Conservation (phyloP, 2,888 invertebrate species). For the Synergus gifuensis region DNA sequence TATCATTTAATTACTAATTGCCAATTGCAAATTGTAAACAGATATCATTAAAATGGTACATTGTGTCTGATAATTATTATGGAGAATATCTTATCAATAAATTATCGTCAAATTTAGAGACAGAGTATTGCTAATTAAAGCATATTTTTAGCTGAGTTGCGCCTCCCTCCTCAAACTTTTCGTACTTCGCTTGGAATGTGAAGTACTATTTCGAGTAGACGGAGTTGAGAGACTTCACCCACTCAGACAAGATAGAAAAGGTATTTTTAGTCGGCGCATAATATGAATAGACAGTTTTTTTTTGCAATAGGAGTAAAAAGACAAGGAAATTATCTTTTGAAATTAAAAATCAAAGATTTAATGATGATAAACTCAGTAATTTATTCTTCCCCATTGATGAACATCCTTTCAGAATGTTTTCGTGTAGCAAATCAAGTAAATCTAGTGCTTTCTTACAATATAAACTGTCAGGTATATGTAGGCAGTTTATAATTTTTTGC, state of each 20-base stretch:
- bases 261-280: background rate
- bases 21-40: background rate
- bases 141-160: background rate
- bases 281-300: background rate
- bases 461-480: background rate
- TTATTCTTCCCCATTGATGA: background rate
- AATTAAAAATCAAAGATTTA: background rate
- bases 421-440: background rate
- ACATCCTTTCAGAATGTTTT: background rate
- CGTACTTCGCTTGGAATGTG: background rate
- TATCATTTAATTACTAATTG: constrained; percentile 7
- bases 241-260: background rate
- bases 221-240: background rate
- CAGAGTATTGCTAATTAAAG: background rate
- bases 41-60: background rate
- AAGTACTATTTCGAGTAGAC: background rate
- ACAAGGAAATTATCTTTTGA: no score
- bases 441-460: background rate
- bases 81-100: background rate
- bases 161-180: background rate
- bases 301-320: background rate
- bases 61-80: background rate
- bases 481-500: background rate
- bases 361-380: background rate
- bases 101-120: background rate